A percentile compares a stretch with the other conserved stretches of the same genome.
Evolutionary conservation across 92 coral and sea anemone species (phyloP).

Genomic region (Plumapathes pennacea): DNA sequence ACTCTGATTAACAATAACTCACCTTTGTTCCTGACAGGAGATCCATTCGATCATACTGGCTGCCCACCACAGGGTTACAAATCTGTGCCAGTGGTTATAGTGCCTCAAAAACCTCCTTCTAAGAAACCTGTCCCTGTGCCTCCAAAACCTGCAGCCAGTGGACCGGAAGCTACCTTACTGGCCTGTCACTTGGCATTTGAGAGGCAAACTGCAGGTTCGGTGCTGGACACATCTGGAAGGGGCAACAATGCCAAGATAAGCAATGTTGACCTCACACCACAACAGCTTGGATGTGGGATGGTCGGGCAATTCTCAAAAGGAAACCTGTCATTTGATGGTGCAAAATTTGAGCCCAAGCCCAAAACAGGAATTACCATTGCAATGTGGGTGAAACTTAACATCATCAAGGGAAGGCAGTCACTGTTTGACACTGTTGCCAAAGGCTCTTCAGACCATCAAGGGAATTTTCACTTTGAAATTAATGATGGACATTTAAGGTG

Average conservation of each 20-base stretch:
- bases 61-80: conserved; percentile 71
- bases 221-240: conserved; percentile 59
- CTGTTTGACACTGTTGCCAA: conserved; percentile 60
- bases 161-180: conserved; percentile 29
- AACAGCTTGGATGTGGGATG: conserved; percentile 63
- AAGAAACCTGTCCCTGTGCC: conserved; percentile 8
- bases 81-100: conserved; percentile 35
- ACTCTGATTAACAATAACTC: no score
- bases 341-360: conserved; percentile 61
- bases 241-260: conserved; percentile 58
- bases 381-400: conserved; percentile 65
- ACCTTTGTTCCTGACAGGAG: no score
- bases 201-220: conserved; percentile 36
- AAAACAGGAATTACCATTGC: conserved; percentile 70
- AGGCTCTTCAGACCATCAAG: conserved; percentile 31
- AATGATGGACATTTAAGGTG: conserved; percentile 67
- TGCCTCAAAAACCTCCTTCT: conserved; percentile 12
- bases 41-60: no score
- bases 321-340: conserved; percentile 64
- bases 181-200: conserved; percentile 66
- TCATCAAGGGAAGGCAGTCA: conserved; percentile 56
- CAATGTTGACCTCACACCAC: conserved; percentile 40
- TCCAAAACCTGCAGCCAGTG: conserved; percentile 8
- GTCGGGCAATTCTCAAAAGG: conserved; percentile 72
- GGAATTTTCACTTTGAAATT: conserved; percentile 69